A percentile compares a stretch with the other conserved stretches of the same genome.
Evolutionary conservation across 1,140 invertebrate genomes (phyloP).

Genomic region (Drosophila auraria): DNA sequence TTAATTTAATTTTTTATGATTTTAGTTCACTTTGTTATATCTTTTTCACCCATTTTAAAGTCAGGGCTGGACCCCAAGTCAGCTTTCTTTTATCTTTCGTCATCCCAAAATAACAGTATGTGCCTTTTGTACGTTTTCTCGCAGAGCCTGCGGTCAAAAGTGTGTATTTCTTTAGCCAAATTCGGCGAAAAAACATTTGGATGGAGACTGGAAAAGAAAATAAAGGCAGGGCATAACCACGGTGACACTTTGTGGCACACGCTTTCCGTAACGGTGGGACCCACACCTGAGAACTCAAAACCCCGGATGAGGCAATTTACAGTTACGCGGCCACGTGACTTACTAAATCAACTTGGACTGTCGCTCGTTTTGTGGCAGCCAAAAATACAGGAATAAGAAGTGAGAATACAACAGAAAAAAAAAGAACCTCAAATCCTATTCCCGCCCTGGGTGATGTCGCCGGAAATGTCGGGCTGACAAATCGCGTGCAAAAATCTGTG

Average conservation of each 20-base stretch:
- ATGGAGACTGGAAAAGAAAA: conserved; percentile 15
- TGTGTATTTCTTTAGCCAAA: conserved; percentile 35
- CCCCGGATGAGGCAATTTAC: conserved; percentile 71
- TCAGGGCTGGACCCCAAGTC: neutral
- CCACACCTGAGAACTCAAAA: conserved; percentile 12
- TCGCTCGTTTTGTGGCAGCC: conserved; percentile 50
- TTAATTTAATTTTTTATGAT: neutral
- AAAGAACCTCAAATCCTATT: conserved; percentile 46
- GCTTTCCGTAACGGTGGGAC: conserved; percentile 7
- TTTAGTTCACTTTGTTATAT: neutral
- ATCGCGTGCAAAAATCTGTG: conserved; percentile 80
- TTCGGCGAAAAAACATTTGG: conserved; percentile 62
- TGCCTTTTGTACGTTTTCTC: conserved; percentile 22
- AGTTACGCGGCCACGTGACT: conserved; percentile 79
- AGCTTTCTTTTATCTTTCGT: conserved; percentile 43
- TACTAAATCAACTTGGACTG: conserved; percentile 79
- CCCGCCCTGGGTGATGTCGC: conserved; percentile 51
- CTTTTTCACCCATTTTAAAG: neutral
- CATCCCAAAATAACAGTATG: conserved; percentile 40
- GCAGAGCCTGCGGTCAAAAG: conserved; percentile 47
- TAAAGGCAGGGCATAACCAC: conserved; percentile 23
- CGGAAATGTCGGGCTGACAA: conserved; percentile 83
- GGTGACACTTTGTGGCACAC: conserved; percentile 48
- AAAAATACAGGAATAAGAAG: conserved; percentile 56
- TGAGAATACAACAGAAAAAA: conserved; percentile 25